These are phyloP conservation scores for Drepana arcuata DNA, from an alignment of 1,140 invertebrate genomes.

Conservation along the genomic window DNA sequence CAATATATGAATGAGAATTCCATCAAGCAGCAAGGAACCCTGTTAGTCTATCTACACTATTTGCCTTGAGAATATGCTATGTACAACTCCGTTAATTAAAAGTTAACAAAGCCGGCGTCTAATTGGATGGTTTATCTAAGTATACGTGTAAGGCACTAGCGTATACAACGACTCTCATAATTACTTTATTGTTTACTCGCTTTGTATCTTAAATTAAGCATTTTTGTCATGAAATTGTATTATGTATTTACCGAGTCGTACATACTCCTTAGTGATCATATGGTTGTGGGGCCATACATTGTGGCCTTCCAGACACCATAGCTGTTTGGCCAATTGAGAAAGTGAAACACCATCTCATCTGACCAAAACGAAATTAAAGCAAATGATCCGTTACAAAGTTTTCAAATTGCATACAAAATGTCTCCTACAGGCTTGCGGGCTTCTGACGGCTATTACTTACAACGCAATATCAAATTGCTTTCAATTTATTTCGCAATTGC, in stretches of 20 bases:
- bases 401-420: slow-evolving; percentile 49
- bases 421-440: slow-evolving; percentile 41
- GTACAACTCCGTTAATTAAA: slow-evolving; percentile 34
- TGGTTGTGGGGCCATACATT: too few relatives aligned
- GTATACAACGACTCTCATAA: slow-evolving; percentile 4
- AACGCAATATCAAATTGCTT: slow-evolving; percentile 72
- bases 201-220: too few relatives aligned
- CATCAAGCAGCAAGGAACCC: too few relatives aligned
- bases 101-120: slow-evolving; percentile 33
- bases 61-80: slow-evolving; percentile 6
- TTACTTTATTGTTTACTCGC: slow-evolving; percentile 8
- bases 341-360: too few relatives aligned
- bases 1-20: too few relatives aligned
- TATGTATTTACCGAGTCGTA: too few relatives aligned
- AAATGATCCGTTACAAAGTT: slow-evolving; percentile 34
- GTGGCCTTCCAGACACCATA: too few relatives aligned
- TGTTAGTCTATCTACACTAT: too few relatives aligned
- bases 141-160: slow-evolving; percentile 3
- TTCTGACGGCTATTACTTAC: slow-evolving; percentile 67
- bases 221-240: too few relatives aligned
- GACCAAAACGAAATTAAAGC: too few relatives aligned
- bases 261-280: too few relatives aligned
- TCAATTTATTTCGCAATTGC: slow-evolving; percentile 71
- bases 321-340: too few relatives aligned
- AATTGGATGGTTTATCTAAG: slow-evolving; percentile 32